Conservation (phyloP, 2,888 invertebrate genomes). For the Scaptomyza tumidula region DNA sequence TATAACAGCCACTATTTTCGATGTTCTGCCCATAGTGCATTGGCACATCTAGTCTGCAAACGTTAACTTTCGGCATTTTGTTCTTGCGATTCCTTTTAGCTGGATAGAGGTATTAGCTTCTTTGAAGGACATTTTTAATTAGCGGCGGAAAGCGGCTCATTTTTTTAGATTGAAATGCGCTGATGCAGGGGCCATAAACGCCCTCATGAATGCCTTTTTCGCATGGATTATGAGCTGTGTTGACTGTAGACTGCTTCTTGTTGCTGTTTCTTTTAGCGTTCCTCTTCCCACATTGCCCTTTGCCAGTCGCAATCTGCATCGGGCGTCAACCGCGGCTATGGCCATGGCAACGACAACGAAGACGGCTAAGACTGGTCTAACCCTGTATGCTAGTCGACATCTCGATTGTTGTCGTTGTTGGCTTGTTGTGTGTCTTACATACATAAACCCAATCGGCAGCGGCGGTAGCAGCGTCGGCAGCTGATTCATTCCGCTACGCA, state of each 20-base stretch:
- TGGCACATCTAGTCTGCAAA: background rate
- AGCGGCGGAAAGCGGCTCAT: slow-evolving; percentile 63
- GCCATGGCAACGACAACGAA: slow-evolving; percentile 21
- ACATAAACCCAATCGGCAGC: slow-evolving; percentile 46
- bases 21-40: background rate
- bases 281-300: slow-evolving; percentile 39
- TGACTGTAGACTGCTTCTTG: slow-evolving; percentile 38
- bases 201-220: slow-evolving; percentile 64
- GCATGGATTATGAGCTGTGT: slow-evolving; percentile 21
- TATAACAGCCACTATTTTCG: too few species aligned
- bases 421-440: slow-evolving; percentile 36
- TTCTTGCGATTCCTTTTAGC: background rate
- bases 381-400: slow-evolving; percentile 45
- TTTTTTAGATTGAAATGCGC: slow-evolving; percentile 64
- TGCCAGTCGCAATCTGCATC: slow-evolving; percentile 66
- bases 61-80: slow-evolving; percentile 1
- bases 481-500: slow-evolving; percentile 79
- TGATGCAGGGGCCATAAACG: slow-evolving; percentile 50
- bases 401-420: slow-evolving; percentile 37
- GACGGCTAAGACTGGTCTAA: slow-evolving; percentile 41
- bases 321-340: slow-evolving; percentile 60
- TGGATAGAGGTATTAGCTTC: background rate
- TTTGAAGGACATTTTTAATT: slow-evolving; percentile 75
- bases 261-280: slow-evolving; percentile 42
- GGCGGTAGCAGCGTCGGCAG: slow-evolving; percentile 59